Evolutionary conservation across 2,113 vertebrate species (phyloP), one percentile per base, ranked within the genome.

Genomic region (Suncus etruscus): DNA sequence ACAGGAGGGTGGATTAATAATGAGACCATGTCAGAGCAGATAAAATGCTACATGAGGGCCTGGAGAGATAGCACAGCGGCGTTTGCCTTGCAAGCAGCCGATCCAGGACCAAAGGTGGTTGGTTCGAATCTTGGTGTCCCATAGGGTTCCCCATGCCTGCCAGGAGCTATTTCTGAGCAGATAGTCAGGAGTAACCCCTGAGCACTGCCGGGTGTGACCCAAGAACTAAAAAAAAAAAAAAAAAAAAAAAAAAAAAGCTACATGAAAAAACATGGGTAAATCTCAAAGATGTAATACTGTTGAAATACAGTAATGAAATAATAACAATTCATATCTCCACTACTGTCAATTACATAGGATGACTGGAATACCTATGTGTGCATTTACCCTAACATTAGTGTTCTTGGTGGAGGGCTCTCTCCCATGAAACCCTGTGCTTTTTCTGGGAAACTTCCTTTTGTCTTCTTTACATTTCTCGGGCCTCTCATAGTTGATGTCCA

Each of bases 391-490:
- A n/a, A 66, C 6, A 5, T 39, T 54, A 54, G 65, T 16, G 27
- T 70, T 51, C 45, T 85, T 81, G 32, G 32, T 39, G 39, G 39
- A 39, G 12, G 20, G 54, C 16, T 22, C 51, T 70, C 12, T 87
- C 39, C 15, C 39, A 2, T 10, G 45, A 39, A 65, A 73, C 47
- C 27, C 9, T n/a, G n/a, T 89, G 50, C 66, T 48, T 24, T n/a
- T 39, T 69, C 18, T 12, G 58, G 10, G 31, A 8, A 22, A 48
- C 63, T 29, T 1, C 50, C 6, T 90, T 80, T 50, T 9, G 22
- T 68, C 63, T 92, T 68, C 63, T 92, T 61, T 70, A 25, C 77
- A 78, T 69, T 77, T 50, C 72, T 63, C 50, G 20, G 69, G 15
- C 32, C 29, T 78, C 29, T 61, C 16, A 82, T 65, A 73, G 66